These are phyloP conservation scores for Ectropis crepuscularia DNA, from an alignment of 2,888 invertebrate species.

Conservation along the genomic window DNA sequence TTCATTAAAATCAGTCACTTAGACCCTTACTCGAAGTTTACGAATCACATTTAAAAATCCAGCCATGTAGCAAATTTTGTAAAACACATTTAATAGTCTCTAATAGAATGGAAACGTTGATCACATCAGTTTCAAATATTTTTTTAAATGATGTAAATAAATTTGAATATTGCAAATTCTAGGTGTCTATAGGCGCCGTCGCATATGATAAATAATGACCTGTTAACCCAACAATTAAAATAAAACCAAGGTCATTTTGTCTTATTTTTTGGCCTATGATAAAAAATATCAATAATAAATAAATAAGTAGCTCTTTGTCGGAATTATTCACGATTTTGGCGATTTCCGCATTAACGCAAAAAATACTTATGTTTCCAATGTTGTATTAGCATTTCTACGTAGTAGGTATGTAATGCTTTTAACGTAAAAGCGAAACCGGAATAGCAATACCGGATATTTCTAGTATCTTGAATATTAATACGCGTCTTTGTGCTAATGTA, in stretches of 20 bases:
- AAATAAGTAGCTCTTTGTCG: background rate
- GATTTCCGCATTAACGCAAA: slow-evolving; percentile 1
- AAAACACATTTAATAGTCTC: no score
- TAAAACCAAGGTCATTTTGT: slow-evolving; percentile 23
- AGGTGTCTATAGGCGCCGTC: slow-evolving; percentile 20
- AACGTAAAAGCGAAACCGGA: slow-evolving; percentile 17
- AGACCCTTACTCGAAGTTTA: no score
- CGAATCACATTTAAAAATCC: no score
- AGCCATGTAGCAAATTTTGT: no score
- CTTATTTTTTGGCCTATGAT: slow-evolving; percentile 14
- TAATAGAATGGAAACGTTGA: no score
- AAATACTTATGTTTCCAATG: background rate
- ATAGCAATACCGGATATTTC: slow-evolving; percentile 17
- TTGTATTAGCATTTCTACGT: slow-evolving; percentile 14
- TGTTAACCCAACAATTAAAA: slow-evolving; percentile 30
- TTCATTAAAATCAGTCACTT: no score
- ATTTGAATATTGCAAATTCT: slow-evolving; percentile 4
- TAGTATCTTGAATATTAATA: slow-evolving; percentile 15
- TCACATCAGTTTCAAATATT: no score
- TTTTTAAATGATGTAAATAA: background rate
- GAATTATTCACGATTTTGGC: background rate
- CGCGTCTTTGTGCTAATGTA: background rate
- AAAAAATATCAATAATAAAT: slow-evolving; percentile 7
- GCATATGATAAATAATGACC: slow-evolving; percentile 37
- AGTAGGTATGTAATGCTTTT: slow-evolving; percentile 1